Evolutionary conservation across 2,797 vertebrate genomes (phyloP).

Genomic region (Mus spretus): DNA sequence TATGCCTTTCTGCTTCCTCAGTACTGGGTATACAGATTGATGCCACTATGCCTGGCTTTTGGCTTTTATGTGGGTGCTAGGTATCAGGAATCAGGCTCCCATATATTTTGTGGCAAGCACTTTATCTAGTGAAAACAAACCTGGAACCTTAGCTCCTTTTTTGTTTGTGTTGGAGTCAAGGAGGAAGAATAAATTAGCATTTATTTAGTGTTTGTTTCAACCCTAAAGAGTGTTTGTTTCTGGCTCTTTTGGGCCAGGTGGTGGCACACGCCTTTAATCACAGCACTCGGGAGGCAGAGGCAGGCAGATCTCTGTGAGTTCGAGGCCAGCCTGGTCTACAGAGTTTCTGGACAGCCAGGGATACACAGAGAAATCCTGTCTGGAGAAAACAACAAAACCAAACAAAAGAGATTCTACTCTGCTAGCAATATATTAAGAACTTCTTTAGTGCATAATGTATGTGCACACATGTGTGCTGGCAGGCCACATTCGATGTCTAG

Average conservation of each 20-base stretch:
- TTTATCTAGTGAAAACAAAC: background rate
- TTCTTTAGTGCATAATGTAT: background rate
- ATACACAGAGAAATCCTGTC: too few relatives aligned
- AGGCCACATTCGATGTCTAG: background rate
- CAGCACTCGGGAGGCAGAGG: too few relatives aligned
- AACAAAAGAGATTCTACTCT: background rate
- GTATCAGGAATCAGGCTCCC: background rate
- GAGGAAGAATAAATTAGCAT: background rate
- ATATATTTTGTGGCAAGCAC: background rate
- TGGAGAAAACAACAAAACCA: background rate
- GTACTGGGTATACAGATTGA: background rate
- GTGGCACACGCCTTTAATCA: too few relatives aligned
- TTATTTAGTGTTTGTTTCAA: background rate
- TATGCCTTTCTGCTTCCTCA: background rate
- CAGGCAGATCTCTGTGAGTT: too few relatives aligned
- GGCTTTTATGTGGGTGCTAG: background rate
- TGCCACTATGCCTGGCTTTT: background rate
- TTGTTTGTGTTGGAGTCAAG: background rate
- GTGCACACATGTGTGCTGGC: background rate
- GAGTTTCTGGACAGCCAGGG: too few relatives aligned
- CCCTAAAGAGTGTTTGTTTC: too few relatives aligned
- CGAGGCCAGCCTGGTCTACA: too few relatives aligned
- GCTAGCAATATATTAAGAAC: background rate
- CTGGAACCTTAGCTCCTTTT: background rate
- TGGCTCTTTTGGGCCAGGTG: too few relatives aligned